phyloP scores from a whole-genome alignment of 2,888 invertebrate species.

The Tenthredo notha region DNA sequence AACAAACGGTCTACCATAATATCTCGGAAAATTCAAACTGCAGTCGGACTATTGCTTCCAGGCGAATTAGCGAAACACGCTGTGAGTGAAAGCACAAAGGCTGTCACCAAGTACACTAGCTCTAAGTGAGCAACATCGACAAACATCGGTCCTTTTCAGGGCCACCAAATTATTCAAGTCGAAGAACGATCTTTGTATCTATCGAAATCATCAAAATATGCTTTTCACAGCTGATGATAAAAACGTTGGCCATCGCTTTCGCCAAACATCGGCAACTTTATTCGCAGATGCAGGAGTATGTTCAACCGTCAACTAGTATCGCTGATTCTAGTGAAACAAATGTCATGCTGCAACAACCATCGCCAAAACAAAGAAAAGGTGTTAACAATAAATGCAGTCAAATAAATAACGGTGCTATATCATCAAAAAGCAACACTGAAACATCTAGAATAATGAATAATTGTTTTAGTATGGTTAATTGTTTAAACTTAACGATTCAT shows the following conservation, averaged over 20 bases:
- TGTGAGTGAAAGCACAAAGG: slow-evolving; percentile 84
- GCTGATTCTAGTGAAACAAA: too few species aligned
- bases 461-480: too few species aligned
- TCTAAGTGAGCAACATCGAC: slow-evolving; percentile 70
- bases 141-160: slow-evolving; percentile 67
- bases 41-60: slow-evolving; percentile 84
- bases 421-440: too few species aligned
- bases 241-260: too few species aligned
- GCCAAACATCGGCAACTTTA: neutral
- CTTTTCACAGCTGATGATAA: neutral
- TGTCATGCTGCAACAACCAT: too few species aligned
- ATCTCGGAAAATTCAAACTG: slow-evolving; percentile 86
- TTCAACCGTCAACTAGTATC: neutral
- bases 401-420: too few species aligned
- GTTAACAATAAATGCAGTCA: too few species aligned
- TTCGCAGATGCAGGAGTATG: too few species aligned
- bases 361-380: too few species aligned
- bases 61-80: slow-evolving; percentile 88
- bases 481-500: too few species aligned
- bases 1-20: slow-evolving; percentile 70
- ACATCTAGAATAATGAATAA: too few species aligned
- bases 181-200: slow-evolving; percentile 4
- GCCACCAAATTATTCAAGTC: slow-evolving; percentile 58
- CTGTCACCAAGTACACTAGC: slow-evolving; percentile 81
- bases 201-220: neutral